Conservation (phyloP, 64 coral and sea anemone genomes). For the Montipora efflorescens region DNA sequence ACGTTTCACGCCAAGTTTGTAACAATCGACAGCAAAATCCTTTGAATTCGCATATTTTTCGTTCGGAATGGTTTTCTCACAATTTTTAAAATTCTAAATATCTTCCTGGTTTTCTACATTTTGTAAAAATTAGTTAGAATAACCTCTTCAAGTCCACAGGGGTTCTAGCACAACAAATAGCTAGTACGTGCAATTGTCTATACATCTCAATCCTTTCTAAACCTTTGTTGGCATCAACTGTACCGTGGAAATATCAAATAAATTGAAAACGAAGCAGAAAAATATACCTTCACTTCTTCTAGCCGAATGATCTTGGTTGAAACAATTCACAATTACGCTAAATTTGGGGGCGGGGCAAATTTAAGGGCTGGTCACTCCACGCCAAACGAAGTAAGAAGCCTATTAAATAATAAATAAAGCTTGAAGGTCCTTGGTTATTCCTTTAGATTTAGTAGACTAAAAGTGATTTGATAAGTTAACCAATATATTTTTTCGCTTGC, state of each 20-base stretch:
- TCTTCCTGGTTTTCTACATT: neutral
- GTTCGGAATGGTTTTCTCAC: neutral
- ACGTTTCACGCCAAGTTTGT: neutral
- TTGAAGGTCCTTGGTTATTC: neutral
- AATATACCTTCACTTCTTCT: neutral
- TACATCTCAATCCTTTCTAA: neutral
- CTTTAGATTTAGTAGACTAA: neutral
- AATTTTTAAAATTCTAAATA: neutral
- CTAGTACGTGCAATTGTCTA: neutral
- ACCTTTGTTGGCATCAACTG: neutral
- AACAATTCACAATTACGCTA: neutral
- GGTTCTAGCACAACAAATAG: conserved; percentile 9
- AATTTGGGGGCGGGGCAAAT: neutral
- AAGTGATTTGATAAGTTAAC: too few species aligned
- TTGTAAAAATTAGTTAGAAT: conserved; percentile 33
- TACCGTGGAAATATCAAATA: neutral
- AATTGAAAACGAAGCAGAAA: neutral
- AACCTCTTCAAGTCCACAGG: conserved; percentile 18
- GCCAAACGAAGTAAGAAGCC: neutral
- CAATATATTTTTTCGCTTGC: too few species aligned
- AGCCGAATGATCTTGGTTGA: neutral
- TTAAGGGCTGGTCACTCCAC: neutral
- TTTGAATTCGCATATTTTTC: neutral
- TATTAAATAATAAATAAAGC: conserved; percentile 45
- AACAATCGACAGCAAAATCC: neutral